Percentiles rank a stretch among this genome's conserved stretches.
Evolutionary conservation across 2,113 vertebrate genomes (phyloP).

Genomic region (Sylvilagus bachmani): DNA sequence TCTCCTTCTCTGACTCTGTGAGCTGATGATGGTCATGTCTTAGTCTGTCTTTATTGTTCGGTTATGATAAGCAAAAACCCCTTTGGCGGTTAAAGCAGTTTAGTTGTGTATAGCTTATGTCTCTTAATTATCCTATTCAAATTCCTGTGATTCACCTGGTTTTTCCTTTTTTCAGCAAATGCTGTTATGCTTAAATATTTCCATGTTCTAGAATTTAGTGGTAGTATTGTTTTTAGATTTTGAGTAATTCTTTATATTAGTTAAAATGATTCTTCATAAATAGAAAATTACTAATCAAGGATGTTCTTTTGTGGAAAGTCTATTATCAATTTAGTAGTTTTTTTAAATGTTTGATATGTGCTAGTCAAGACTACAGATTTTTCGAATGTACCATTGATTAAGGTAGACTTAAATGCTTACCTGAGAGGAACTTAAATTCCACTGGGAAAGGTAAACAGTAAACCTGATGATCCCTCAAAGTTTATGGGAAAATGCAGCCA

Average conservation of each 20-base stretch:
- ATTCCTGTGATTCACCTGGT: background rate
- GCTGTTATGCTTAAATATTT: constrained; percentile 6
- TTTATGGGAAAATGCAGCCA: too few species aligned
- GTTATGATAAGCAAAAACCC: background rate
- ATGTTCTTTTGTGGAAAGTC: constrained; percentile 33
- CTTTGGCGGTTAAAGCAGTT: constrained; percentile 27
- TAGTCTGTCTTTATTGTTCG: background rate
- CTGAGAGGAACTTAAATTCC: constrained; percentile 20
- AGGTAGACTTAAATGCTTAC: constrained; percentile 5
- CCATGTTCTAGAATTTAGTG: background rate
- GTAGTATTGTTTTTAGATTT: background rate
- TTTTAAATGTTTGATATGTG: constrained; percentile 12
- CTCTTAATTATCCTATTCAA: background rate
- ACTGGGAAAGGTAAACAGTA: constrained; percentile 24
- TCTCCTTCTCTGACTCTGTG: background rate
- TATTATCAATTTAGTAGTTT: background rate
- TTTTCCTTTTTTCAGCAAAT: constrained; percentile 8
- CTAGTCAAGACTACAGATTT: background rate
- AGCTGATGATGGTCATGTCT: background rate
- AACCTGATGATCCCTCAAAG: background rate
- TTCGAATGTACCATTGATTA: constrained; percentile 35
- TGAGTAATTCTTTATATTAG: constrained; percentile 14
- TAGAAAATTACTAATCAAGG: constrained; percentile 44
- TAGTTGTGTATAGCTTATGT: background rate
- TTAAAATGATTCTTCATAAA: background rate